Conservation (phyloP, 2,113 vertebrate species). For the Semnornis frantzii region DNA sequence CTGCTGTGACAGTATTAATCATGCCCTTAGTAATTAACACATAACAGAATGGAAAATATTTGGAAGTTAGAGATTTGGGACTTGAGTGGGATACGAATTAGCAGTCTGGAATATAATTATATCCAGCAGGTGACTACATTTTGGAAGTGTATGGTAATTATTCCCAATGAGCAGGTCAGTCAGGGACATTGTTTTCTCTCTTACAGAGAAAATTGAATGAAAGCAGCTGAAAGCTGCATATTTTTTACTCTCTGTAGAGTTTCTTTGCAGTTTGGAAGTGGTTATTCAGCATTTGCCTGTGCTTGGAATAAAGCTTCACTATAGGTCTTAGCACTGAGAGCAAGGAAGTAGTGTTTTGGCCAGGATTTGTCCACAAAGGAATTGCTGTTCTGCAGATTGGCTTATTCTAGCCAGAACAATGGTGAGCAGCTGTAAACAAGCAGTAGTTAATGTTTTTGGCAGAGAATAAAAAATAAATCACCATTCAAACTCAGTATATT, state of each 20-base stretch:
- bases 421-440: conserved; percentile 16
- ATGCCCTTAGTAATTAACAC: not conserved
- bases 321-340: not conserved
- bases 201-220: conserved; percentile 5
- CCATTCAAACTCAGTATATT: not conserved
- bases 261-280: conserved; percentile 19
- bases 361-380: not conserved
- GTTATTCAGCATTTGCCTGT: not conserved
- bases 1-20: not conserved
- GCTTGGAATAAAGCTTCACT: conserved; percentile 2
- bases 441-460: not conserved
- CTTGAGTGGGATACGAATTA: not conserved
- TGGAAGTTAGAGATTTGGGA: not conserved
- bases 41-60: not conserved
- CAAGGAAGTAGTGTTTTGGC: conserved; percentile 7
- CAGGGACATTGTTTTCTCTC: not conserved
- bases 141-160: not conserved
- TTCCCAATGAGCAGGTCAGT: not conserved
- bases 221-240: not conserved
- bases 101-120: not conserved
- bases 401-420: conserved; percentile 7
- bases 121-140: conserved; percentile 12
- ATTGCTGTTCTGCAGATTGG: not conserved
- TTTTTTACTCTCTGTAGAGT: conserved; percentile 1
- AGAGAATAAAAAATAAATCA: not conserved